A percentile compares a stretch with the other conserved stretches of the same genome.
These are phyloP conservation scores for Osmoderma eremita DNA, from an alignment of 2,888 invertebrate genomes.

Conservation along the genomic window DNA sequence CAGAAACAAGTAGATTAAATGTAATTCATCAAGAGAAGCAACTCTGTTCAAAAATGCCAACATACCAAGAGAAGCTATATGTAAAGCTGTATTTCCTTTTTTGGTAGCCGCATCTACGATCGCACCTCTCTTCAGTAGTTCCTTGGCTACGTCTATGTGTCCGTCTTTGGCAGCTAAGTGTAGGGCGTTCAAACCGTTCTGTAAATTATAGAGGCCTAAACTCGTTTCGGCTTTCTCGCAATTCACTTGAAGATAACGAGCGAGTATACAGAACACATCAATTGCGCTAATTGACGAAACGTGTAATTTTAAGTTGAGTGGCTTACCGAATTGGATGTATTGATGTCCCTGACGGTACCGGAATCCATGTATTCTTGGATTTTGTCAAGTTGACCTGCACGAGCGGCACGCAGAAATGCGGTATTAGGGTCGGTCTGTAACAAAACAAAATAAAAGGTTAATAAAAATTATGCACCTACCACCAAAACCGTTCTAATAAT, in stretches of 20 bases:
- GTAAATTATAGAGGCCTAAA: conserved; percentile 52
- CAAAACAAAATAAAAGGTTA: neutral
- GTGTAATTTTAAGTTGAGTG: conserved; percentile 10
- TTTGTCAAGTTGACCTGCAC: conserved; percentile 95
- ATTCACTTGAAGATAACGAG: conserved; percentile 1
- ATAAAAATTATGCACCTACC: neutral
- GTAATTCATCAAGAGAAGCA: neutral
- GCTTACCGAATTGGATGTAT: conserved; percentile 96
- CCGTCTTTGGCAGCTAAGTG: conserved; percentile 98
- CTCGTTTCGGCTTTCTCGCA: conserved; percentile 5
- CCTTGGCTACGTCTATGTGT: conserved; percentile 91
- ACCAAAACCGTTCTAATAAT: no score
- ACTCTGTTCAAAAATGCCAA: neutral
- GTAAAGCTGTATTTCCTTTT: conserved; percentile 96
- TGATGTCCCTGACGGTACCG: conserved; percentile 91
- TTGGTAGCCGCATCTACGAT: conserved; percentile 96
- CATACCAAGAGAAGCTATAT: conserved; percentile 87
- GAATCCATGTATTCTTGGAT: conserved; percentile 92
- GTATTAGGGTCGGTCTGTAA: conserved; percentile 83
- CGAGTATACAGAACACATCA: neutral
- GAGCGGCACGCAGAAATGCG: conserved; percentile 95
- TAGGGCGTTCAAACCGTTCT: conserved; percentile 97
- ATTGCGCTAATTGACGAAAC: conserved; percentile 15
- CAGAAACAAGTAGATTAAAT: no score
- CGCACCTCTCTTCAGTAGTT: conserved; percentile 89